phyloP scores from a whole-genome alignment of 2,113 vertebrate species.

The Bothrops jararaca region DNA sequence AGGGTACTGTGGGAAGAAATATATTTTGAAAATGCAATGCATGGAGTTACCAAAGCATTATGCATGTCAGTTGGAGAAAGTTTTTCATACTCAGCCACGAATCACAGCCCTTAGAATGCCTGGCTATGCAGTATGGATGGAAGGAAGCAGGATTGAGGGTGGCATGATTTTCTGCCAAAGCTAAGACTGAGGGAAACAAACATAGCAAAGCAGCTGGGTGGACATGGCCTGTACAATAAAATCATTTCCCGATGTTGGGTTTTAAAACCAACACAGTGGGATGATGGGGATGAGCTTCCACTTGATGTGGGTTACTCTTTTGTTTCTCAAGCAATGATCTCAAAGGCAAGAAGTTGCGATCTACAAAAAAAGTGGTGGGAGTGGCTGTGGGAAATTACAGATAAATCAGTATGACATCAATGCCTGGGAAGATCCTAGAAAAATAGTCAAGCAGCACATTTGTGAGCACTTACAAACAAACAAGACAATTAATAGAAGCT shows the following conservation, averaged over 20 bases:
- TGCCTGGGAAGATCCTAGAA: no score
- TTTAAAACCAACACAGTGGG: neutral
- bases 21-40: no score
- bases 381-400: no score
- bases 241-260: neutral
- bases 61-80: no score
- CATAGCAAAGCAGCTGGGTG: neutral
- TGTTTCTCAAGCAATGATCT: neutral
- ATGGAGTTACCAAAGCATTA: no score
- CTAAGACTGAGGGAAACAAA: neutral
- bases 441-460: no score
- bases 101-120: neutral
- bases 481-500: no score
- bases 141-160: neutral
- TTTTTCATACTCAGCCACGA: neutral
- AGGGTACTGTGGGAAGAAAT: no score
- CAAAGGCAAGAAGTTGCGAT: no score
- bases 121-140: neutral
- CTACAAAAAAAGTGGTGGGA: no score
- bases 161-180: neutral
- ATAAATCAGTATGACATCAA: no score
- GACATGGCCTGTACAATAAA: neutral
- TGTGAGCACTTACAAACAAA: no score
- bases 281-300: neutral
- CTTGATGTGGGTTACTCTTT: neutral